Base-by-base conservation (phyloP, 2,113 vertebrate genomes). In the Andinoacara biseriatus region DNA sequence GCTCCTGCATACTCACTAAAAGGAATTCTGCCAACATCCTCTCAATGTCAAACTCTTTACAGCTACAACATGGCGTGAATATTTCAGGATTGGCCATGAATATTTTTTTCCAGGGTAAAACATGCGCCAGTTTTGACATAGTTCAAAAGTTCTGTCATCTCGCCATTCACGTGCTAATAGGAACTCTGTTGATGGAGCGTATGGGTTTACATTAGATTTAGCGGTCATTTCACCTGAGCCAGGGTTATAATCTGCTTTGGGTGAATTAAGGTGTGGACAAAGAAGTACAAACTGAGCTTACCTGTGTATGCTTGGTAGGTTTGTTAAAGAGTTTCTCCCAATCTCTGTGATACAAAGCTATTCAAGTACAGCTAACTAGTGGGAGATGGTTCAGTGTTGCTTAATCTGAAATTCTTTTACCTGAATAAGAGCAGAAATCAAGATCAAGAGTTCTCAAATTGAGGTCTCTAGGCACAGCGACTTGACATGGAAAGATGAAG, bases 11-110 rank as follows among this genome's bases (percentile, higher is more conserved):
- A 62, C 63, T 74, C 31, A 20, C 31, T 54, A 62, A 81, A 72
- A 83, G 76, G 83, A 85, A 83, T 78, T 57, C 76, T 52, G 60
- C 76, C 76, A 78, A 56, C 62, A 76, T 69, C 76, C 46, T 63
- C 43, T 86, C 83, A 87, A 61, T 86, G 83, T 86, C 84, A 88
- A 63, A 84, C 18, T 35, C 29, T 86, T 62, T 69, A 76, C 58
- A 52, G 74, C 61, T 63, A 52, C 79, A 86, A 62, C 87, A 86
- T 59, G 78, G 20, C 56, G 59, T 2, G 62, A 82, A 85, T 86
- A 86, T 79, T 81, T 75, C 63, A 54, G 76, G 14, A 76, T 60
- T 76, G 57, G 6, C 26, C n/a, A 43, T 80, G 75, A 62, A 67
- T 69, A 31, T 84, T 81, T 83, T 81, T 49, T 74, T 79, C 7